phyloP scores from a whole-genome alignment of 2,113 vertebrate genomes.

The Thamnophis sirtalis region DNA sequence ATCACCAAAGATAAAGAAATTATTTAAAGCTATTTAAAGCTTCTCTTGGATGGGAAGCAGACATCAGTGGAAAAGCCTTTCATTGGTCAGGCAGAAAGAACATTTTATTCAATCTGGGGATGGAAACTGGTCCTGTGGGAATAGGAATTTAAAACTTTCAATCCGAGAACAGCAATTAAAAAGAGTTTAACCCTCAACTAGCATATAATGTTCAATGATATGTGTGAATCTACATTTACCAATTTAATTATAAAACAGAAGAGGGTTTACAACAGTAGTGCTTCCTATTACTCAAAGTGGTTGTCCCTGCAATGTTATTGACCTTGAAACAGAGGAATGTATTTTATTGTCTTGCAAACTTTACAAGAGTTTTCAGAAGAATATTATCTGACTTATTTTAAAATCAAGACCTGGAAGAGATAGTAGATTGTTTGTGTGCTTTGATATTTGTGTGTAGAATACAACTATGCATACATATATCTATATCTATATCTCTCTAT shows the following conservation, averaged over 20 bases:
- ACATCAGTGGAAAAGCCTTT: neutral
- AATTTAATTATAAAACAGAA: neutral
- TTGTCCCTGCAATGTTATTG: neutral
- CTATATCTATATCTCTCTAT: neutral
- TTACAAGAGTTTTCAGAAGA: neutral
- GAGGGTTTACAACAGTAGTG: neutral
- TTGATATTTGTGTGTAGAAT: neutral
- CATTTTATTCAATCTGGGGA: neutral
- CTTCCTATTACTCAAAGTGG: too few species aligned
- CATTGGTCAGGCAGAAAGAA: neutral
- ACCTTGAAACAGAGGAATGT: neutral
- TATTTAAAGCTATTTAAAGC: neutral
- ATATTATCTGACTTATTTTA: neutral
- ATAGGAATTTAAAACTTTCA: neutral
- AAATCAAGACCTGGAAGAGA: neutral
- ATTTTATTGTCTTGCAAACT: neutral
- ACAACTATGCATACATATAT: neutral
- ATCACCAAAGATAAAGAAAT: neutral
- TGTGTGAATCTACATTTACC: neutral
- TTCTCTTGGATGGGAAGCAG: neutral
- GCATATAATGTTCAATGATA: neutral
- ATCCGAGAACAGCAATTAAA: neutral
- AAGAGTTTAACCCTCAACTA: neutral
- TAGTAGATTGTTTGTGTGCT: neutral
- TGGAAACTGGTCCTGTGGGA: neutral